Percentiles rank a stretch among this genome's conserved stretches.
These are phyloP conservation scores for Nesospiza acunhae DNA, from an alignment of 2,113 vertebrate species.

Conservation along the genomic window DNA sequence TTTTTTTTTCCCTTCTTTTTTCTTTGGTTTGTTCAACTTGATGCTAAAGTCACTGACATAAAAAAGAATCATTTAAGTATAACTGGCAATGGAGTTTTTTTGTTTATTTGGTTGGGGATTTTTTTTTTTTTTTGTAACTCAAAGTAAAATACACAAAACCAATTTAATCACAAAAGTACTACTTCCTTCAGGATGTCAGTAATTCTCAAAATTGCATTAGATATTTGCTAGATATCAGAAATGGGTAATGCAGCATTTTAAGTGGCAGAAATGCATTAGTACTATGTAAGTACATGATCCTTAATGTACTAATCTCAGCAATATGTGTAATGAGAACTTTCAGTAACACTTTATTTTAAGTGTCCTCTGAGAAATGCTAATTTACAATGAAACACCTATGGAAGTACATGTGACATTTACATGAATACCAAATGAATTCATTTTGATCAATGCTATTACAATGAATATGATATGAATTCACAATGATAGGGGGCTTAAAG, in stretches of 20 bases:
- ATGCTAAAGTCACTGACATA: slow-evolving; percentile 29
- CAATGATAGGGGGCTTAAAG: slow-evolving; percentile 69
- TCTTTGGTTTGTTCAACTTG: neutral
- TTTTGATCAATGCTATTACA: slow-evolving; percentile 84
- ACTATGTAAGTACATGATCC: slow-evolving; percentile 80
- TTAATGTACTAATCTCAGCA: slow-evolving; percentile 85
- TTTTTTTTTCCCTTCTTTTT: too few species aligned
- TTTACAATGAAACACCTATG: slow-evolving; percentile 85
- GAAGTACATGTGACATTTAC: slow-evolving; percentile 82
- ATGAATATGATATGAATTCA: slow-evolving; percentile 79
- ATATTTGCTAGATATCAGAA: slow-evolving; percentile 80
- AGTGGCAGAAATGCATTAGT: slow-evolving; percentile 81
- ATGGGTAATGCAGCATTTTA: slow-evolving; percentile 77
- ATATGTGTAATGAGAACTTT: slow-evolving; percentile 84
- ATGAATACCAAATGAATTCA: slow-evolving; percentile 85
- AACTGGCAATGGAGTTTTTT: neutral
- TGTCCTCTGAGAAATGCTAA: slow-evolving; percentile 86
- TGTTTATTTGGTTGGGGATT: neutral
- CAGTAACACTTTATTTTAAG: slow-evolving; percentile 85
- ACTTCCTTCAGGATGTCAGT: slow-evolving; percentile 76
- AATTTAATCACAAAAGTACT: slow-evolving; percentile 70
- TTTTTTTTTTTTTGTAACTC: neutral
- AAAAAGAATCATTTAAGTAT: slow-evolving; percentile 49
- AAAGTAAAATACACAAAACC: slow-evolving; percentile 63
- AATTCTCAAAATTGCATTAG: slow-evolving; percentile 77